Evolutionary conservation across 2,797 vertebrate genomes (phyloP).

Genomic region (Periophthalmus magnuspinnatus): DNA sequence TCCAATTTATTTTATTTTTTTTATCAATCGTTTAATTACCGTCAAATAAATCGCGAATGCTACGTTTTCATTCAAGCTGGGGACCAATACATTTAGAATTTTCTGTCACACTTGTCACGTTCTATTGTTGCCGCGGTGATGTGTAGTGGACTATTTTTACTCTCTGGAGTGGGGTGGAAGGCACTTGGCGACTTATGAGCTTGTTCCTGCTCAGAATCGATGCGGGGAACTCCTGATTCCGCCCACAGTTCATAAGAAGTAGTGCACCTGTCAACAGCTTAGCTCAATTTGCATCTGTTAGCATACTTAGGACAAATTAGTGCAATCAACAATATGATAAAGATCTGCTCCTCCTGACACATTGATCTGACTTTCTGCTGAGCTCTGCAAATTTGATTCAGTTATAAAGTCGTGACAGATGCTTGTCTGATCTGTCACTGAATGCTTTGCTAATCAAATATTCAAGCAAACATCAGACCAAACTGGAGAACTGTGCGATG

Average conservation of each 20-base stretch:
- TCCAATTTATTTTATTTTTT: too few relatives aligned
- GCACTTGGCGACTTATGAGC: constrained; percentile 34
- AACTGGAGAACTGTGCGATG: too few relatives aligned
- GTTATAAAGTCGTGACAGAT: constrained; percentile 36
- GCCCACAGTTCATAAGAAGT: constrained; percentile 53
- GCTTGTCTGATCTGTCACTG: too few relatives aligned
- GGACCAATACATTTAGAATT: constrained; percentile 15
- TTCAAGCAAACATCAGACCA: too few relatives aligned
- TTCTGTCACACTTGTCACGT: constrained; percentile 16
- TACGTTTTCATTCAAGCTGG: background rate
- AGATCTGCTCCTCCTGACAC: constrained; percentile 34
- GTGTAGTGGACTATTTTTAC: constrained; percentile 36
- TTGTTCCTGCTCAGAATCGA: constrained; percentile 25
- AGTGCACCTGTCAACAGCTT: constrained; percentile 38
- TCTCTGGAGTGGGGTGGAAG: constrained; percentile 7
- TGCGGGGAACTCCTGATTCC: constrained; percentile 41
- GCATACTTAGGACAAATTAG: constrained; percentile 15
- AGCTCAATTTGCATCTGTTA: constrained; percentile 25
- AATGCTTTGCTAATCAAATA: too few relatives aligned
- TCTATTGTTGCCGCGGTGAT: constrained; percentile 29
- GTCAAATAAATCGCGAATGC: background rate
- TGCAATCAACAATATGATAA: constrained; percentile 38
- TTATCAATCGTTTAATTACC: too few relatives aligned
- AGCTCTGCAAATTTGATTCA: constrained; percentile 35
- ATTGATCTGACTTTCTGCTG: constrained; percentile 47